Percentiles rank a stretch among this genome's conserved stretches.
Evolutionary conservation across 2,113 vertebrate genomes (phyloP).

Genomic region (Pachypanchax playfairii): DNA sequence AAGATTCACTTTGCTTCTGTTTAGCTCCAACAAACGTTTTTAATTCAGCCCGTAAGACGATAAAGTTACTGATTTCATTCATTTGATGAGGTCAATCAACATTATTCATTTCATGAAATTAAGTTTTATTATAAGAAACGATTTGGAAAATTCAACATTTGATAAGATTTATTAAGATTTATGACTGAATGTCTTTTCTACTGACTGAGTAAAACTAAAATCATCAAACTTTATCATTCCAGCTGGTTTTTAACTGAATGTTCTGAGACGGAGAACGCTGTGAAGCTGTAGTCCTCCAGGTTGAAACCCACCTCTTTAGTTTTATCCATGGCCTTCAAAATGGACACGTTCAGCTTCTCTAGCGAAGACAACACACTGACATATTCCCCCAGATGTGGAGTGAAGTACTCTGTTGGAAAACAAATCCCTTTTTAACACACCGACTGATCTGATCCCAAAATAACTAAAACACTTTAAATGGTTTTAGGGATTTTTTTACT

Average conservation of each 20-base stretch:
- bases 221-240: no score
- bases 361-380: constrained; percentile 89
- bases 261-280: not conserved
- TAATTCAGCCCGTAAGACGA: no score
- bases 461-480: no score
- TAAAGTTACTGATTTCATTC: no score
- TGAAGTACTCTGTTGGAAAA: constrained; percentile 87
- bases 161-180: no score
- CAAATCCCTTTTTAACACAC: no score
- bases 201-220: no score
- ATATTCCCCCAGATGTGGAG: constrained; percentile 90
- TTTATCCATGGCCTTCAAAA: constrained; percentile 95
- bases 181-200: no score
- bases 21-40: not conserved
- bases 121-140: not conserved
- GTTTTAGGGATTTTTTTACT: not conserved
- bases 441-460: no score
- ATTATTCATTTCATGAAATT: not conserved
- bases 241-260: no score
- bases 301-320: constrained; percentile 87
- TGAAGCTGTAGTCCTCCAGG: not conserved
- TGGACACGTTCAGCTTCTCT: constrained; percentile 90
- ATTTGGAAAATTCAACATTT: no score
- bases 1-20: not conserved
- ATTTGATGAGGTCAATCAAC: no score